Percentiles rank a stretch among this genome's conserved stretches.
Evolutionary conservation across 2,113 vertebrate genomes (phyloP).

Genomic region (Lagopus muta): DNA sequence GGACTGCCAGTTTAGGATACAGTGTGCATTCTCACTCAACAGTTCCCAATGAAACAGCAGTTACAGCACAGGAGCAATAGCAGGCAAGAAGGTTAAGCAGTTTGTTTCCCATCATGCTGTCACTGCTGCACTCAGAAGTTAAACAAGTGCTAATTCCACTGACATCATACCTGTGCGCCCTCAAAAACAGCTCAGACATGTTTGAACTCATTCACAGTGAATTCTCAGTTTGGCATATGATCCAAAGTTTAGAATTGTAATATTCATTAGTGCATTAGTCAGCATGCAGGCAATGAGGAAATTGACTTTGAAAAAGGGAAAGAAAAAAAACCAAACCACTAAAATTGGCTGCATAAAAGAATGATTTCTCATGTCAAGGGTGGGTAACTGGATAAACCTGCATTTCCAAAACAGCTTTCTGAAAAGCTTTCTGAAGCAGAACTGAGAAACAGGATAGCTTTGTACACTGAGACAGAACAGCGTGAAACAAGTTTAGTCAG

Average conservation of each 20-base stretch:
- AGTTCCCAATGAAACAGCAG: not conserved
- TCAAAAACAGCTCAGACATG: not conserved
- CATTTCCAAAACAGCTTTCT: conserved; percentile 54
- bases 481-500: not conserved
- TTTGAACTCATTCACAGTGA: not conserved
- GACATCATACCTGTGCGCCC: not conserved
- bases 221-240: not conserved
- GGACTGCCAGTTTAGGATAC: not conserved
- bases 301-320: not conserved
- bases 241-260: not conserved
- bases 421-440: conserved; percentile 41
- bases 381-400: conserved; percentile 62
- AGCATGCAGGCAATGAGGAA: not conserved
- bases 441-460: conserved; percentile 54
- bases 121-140: not conserved
- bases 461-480: not conserved
- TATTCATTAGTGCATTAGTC: not conserved
- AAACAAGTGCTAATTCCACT: not conserved
- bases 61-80: not conserved
- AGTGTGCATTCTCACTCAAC: not conserved
- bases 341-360: not conserved
- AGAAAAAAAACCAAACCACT: not conserved
- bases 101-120: not conserved
- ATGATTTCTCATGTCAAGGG: conserved; percentile 1
- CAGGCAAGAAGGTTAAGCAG: not conserved